Conservation (phyloP, 2,797 vertebrate species). For the Cuculus canorus region DNA sequence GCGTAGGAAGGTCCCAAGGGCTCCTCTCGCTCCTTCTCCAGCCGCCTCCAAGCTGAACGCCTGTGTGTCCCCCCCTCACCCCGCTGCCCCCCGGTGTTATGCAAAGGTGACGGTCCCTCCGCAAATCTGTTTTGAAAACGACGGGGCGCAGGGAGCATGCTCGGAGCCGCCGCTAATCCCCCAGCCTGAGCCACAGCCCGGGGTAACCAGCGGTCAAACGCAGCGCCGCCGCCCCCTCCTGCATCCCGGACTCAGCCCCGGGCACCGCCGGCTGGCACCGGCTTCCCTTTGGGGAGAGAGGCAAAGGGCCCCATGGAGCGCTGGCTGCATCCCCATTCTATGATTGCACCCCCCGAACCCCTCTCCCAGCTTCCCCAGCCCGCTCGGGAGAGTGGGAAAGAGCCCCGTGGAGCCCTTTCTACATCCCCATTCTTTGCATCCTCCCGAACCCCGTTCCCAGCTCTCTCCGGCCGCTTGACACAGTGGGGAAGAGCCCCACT, state of each 20-base stretch:
- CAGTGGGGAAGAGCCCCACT: too few relatives aligned
- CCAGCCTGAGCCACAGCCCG: conserved; percentile 50
- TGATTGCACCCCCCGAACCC: too few relatives aligned
- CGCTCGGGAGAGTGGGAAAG: too few relatives aligned
- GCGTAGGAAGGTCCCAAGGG: neutral
- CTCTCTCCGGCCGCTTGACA: too few relatives aligned
- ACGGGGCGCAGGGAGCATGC: conserved; percentile 77
- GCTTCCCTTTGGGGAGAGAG: neutral
- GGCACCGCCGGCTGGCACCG: neutral
- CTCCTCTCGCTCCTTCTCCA: neutral
- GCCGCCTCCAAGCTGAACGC: neutral
- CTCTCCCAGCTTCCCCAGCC: too few relatives aligned
- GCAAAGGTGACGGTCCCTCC: conserved; percentile 58
- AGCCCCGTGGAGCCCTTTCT: too few relatives aligned
- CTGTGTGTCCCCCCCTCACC: neutral
- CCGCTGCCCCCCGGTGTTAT: conserved; percentile 48
- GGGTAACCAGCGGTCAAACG: conserved; percentile 83
- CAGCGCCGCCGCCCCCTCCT: conserved; percentile 57
- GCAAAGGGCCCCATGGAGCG: neutral
- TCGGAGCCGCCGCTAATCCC: conserved; percentile 59
- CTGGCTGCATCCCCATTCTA: neutral
- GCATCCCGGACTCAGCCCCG: neutral
- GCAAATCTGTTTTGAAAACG: conserved; percentile 61
- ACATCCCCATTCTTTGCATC: too few relatives aligned
- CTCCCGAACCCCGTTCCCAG: too few relatives aligned